Conservation (phyloP, 2,797 vertebrate genomes). For the Syngnathus acus region DNA sequence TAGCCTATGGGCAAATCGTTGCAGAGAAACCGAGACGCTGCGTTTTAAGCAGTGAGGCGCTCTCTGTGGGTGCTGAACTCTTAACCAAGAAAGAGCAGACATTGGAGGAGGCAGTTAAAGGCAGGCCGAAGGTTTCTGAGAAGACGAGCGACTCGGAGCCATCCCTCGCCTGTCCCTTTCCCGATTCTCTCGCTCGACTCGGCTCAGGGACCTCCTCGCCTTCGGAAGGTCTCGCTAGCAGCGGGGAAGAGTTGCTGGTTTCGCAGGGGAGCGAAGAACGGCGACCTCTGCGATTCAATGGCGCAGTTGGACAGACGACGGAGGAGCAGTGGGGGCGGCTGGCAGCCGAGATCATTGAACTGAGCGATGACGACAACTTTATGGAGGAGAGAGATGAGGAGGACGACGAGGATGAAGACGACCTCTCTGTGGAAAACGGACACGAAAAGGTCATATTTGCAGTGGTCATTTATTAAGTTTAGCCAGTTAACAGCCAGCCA, state of each 20-base stretch:
- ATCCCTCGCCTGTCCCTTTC: slow-evolving; percentile 49
- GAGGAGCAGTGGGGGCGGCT: slow-evolving; percentile 63
- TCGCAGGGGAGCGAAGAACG: slow-evolving; percentile 36
- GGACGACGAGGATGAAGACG: slow-evolving; percentile 72
- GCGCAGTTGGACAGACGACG: slow-evolving; percentile 26
- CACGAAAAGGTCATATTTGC: slow-evolving; percentile 58
- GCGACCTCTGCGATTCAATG: slow-evolving; percentile 26
- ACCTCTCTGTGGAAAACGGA: slow-evolving; percentile 87
- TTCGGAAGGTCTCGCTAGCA: neutral
- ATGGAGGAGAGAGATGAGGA: slow-evolving; percentile 86
- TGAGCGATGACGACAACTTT: slow-evolving; percentile 80
- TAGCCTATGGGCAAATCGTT: slow-evolving; percentile 50
- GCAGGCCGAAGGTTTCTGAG: slow-evolving; percentile 9
- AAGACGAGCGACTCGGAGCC: neutral
- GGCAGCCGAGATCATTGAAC: slow-evolving; percentile 69
- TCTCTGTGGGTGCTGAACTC: slow-evolving; percentile 60
- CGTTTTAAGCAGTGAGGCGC: slow-evolving; percentile 35
- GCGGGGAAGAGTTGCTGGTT: slow-evolving; percentile 41
- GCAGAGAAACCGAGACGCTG: slow-evolving; percentile 14
- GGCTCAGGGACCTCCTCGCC: neutral
- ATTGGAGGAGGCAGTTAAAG: slow-evolving; percentile 51
- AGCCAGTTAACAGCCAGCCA: no score
- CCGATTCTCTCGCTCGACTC: slow-evolving; percentile 55
- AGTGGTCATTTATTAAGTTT: no score
- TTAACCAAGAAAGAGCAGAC: slow-evolving; percentile 79